Evolutionary conservation across 2,888 invertebrate species (phyloP), one percentile per base, ranked within the genome.

Genomic region (Brachyptera putata): DNA sequence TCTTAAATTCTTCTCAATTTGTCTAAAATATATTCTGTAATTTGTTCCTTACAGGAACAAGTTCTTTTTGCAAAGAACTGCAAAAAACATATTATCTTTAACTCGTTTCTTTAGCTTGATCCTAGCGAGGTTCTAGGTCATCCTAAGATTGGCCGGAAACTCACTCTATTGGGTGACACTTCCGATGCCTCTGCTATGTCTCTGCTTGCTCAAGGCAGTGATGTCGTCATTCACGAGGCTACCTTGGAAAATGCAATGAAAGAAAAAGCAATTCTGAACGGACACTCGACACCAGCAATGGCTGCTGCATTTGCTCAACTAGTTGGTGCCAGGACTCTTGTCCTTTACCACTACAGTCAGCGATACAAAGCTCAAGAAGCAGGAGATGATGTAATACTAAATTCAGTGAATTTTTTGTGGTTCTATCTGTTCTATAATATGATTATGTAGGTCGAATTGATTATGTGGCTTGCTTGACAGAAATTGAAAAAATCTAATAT

Each of bases 261-360:
- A 56, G 71, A 71, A 24, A 72, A 70, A 61, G 74, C 74, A 21
- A 55, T 72, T 14, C 70, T 72, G 60, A 72, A 72, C 66, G 76
- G 76, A 1, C 76, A 77, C 63, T 76, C 76, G 2, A 77, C 76
- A 3, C 75, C 76, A 41, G 67, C 69, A 22, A 74, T 75, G 74
- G 75, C 75, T 21, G 75, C 71, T 2, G 62, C 65, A 25, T 71
- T 75, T 67, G 75, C 75, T 11, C 61, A 67, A 34, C 58, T 61
- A 7, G 66, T 72, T 22, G 61, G 67, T 26, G 74, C 72, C 3
- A 68, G 67, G 62, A 64, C 66, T n/a, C 67, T 77, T 13, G 67
- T 76, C 30, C 62, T 77, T 16, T 74, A 72, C 18, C 76, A 76
- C 66, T 74, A 74, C 62, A 76, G 76, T 64, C 75, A 75, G 64